These are phyloP conservation scores for Boulengeromyrus knoepffleri DNA, from an alignment of 2,113 vertebrate species.

Conservation along the genomic window DNA sequence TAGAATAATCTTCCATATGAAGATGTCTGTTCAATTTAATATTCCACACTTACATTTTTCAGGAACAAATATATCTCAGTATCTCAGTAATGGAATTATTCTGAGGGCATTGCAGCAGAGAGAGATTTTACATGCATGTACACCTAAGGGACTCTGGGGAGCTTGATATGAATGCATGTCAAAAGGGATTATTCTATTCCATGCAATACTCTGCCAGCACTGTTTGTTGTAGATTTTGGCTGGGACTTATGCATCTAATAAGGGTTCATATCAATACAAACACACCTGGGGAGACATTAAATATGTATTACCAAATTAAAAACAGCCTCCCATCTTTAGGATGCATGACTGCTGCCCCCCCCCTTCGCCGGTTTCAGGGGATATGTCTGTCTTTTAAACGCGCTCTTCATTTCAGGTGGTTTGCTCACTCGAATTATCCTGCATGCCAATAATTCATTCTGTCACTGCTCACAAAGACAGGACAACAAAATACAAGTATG, in stretches of 20 bases:
- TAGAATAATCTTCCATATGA: not conserved
- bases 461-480: conserved; percentile 23
- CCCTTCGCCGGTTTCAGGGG: conserved; percentile 22
- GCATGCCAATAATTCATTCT: conserved; percentile 25
- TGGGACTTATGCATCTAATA: conserved; percentile 10
- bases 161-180: not conserved
- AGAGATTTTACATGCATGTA: not conserved
- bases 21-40: not conserved
- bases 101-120: not conserved
- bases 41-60: conserved; percentile 8
- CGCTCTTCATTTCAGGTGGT: conserved; percentile 27
- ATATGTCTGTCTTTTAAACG: conserved; percentile 38
- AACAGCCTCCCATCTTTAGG: conserved; percentile 33
- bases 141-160: not conserved
- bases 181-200: conserved; percentile 6
- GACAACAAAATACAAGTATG: not conserved
- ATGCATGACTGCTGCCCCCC: conserved; percentile 38
- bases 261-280: conserved; percentile 39
- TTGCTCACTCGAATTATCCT: conserved; percentile 39
- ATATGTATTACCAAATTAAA: conserved; percentile 45
- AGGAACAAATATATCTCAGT: not conserved
- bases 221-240: conserved; percentile 15
- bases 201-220: not conserved
- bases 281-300: conserved; percentile 41
- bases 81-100: conserved; percentile 3